A percentile compares a stretch with the other conserved stretches of the same genome.
Evolutionary conservation across 2,113 vertebrate genomes (phyloP).

Genomic region (Cheilinus undulatus): DNA sequence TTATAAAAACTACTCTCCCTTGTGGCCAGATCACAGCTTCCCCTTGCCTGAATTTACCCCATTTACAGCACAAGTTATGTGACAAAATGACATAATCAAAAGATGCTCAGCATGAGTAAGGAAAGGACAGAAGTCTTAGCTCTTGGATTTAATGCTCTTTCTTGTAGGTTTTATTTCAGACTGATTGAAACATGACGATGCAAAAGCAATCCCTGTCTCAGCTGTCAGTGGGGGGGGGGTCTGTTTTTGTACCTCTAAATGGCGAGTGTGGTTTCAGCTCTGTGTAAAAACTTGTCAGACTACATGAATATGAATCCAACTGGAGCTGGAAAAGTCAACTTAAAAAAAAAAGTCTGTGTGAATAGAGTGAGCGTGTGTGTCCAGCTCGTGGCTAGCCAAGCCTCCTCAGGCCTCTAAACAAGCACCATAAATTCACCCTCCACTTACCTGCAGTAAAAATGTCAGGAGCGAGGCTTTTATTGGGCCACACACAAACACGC

Average conservation of each 20-base stretch:
- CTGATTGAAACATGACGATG: neutral
- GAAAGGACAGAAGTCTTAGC: too few species aligned
- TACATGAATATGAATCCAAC: slow-evolving; percentile 24
- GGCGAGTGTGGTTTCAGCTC: slow-evolving; percentile 18
- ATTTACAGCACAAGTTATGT: neutral
- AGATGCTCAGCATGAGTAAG: too few species aligned
- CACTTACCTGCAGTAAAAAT: slow-evolving; percentile 81
- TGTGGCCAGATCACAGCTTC: neutral
- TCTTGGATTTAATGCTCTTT: neutral
- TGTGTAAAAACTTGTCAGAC: slow-evolving; percentile 27
- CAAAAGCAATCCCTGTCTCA: neutral
- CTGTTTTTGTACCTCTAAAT: neutral
- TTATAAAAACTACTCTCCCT: neutral
- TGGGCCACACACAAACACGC: slow-evolving; percentile 70
- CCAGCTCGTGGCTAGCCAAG: slow-evolving; percentile 47
- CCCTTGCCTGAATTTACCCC: neutral
- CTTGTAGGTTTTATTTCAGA: neutral
- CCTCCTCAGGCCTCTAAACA: slow-evolving; percentile 70
- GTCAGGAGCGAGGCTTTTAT: slow-evolving; percentile 76
- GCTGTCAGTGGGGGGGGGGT: neutral
- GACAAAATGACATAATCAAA: neutral
- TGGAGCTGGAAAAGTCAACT: slow-evolving; percentile 44
- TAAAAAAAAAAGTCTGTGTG: slow-evolving; percentile 7
- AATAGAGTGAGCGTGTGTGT: slow-evolving; percentile 17
- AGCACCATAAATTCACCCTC: slow-evolving; percentile 74